These are phyloP conservation scores for Gallinago stenura DNA, from an alignment of 2,797 vertebrate genomes.

Conservation along the genomic window DNA sequence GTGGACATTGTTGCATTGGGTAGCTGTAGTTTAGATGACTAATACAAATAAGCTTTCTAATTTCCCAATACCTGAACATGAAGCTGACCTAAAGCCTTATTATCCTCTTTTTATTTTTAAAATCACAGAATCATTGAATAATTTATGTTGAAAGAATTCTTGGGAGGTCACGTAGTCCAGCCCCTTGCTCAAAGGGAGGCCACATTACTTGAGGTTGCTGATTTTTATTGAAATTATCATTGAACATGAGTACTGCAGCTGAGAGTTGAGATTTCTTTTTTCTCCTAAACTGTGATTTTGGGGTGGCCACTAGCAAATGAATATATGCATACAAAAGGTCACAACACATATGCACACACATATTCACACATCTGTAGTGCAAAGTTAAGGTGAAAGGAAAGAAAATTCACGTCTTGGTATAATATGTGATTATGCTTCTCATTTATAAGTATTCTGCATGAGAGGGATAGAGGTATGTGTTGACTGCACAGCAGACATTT, in stretches of 20 bases:
- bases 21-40: neutral
- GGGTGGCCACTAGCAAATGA: fast-evolving
- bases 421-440: neutral
- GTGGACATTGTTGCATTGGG: neutral
- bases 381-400: neutral
- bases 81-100: neutral
- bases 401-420: neutral
- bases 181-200: neutral
- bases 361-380: neutral
- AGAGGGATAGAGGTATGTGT: neutral
- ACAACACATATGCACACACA: neutral
- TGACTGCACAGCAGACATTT: neutral
- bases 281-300: neutral
- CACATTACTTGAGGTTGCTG: neutral
- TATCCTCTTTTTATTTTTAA: neutral
- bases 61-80: neutral
- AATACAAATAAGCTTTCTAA: neutral
- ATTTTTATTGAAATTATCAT: neutral
- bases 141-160: neutral
- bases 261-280: neutral
- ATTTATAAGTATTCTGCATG: neutral
- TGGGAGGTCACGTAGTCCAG: fast-evolving
- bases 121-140: neutral
- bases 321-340: neutral
- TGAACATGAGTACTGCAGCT: neutral